Conservation (phyloP, 1,140 invertebrate genomes). For the Sycophaga agraensis region DNA sequence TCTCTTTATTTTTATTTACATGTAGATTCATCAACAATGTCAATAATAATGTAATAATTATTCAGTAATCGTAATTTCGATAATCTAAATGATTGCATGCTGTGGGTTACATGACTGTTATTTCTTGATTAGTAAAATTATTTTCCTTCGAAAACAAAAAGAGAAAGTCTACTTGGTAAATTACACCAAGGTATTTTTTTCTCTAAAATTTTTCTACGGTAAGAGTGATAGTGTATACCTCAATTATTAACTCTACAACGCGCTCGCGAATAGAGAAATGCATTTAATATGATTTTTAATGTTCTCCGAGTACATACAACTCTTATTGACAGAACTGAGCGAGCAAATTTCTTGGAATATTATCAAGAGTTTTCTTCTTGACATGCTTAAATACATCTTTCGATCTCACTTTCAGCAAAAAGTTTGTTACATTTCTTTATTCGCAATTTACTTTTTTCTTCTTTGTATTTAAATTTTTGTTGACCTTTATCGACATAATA, state of each 20-base stretch:
- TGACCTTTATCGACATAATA: neutral
- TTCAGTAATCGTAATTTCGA: slow-evolving; percentile 25
- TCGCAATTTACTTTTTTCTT: too few species aligned
- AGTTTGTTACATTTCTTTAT: too few species aligned
- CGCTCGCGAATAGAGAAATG: neutral
- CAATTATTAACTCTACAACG: slow-evolving; percentile 10
- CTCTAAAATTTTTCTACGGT: slow-evolving; percentile 2
- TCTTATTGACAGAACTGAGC: too few species aligned
- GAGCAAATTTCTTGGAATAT: too few species aligned
- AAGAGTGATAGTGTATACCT: slow-evolving; percentile 10
- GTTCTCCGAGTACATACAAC: neutral
- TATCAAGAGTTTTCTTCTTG: neutral
- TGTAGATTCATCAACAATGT: slow-evolving; percentile 50
- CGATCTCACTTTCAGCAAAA: too few species aligned
- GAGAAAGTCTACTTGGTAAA: slow-evolving; percentile 20
- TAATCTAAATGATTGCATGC: slow-evolving; percentile 40
- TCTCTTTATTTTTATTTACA: slow-evolving; percentile 52
- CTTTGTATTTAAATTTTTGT: too few species aligned
- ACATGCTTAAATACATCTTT: neutral
- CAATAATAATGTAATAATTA: slow-evolving; percentile 44
- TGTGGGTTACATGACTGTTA: slow-evolving; percentile 31
- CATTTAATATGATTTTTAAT: too few species aligned
- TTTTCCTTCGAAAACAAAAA: slow-evolving; percentile 14
- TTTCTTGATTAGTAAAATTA: slow-evolving; percentile 23
- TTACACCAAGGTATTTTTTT: slow-evolving; percentile 8